Evolutionary conservation across 2,888 invertebrate species (phyloP).

Genomic region (Arge pagana): DNA sequence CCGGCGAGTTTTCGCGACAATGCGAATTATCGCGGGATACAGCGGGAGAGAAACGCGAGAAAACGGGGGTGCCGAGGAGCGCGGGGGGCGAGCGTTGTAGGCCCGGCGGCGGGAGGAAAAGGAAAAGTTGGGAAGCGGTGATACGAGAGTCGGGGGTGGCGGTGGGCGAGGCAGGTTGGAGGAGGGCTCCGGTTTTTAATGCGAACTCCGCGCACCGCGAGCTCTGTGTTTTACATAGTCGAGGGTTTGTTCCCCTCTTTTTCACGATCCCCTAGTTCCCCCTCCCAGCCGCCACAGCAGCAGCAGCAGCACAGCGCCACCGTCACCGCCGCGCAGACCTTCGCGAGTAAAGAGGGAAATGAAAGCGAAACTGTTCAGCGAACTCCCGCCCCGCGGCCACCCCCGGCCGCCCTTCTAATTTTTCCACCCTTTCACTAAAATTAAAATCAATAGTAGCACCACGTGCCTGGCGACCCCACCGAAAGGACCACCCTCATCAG

Average conservation of each 20-base stretch:
- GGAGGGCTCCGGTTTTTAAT: constrained; percentile 32
- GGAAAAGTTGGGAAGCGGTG: background rate
- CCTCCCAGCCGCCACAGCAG: constrained; percentile 25
- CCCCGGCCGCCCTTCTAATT: constrained; percentile 56
- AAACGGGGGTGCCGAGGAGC: constrained; percentile 13
- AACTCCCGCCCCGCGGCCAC: constrained; percentile 50
- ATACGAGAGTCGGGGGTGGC: constrained; percentile 3
- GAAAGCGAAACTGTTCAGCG: constrained; percentile 57
- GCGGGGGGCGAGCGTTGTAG: background rate
- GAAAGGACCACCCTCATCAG: constrained; percentile 44
- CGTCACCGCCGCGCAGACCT: constrained; percentile 35
- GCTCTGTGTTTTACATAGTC: constrained; percentile 44
- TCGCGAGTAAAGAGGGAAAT: constrained; percentile 52
- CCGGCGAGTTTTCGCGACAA: constrained; percentile 14
- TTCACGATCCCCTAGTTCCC: constrained; percentile 34
- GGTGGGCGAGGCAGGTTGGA: constrained; percentile 5
- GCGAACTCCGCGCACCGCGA: constrained; percentile 39
- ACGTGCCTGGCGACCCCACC: constrained; percentile 54
- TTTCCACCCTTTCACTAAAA: constrained; percentile 60
- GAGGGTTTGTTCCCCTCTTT: constrained; percentile 43
- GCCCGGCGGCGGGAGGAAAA: background rate
- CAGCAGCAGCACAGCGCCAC: constrained; percentile 33
- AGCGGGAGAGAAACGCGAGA: constrained; percentile 11
- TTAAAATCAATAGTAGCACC: constrained; percentile 60
- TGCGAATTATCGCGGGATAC: constrained; percentile 38